These are phyloP conservation scores for Andrena haemorrhoa DNA, from an alignment of 2,888 invertebrate species.

Conservation along the genomic window DNA sequence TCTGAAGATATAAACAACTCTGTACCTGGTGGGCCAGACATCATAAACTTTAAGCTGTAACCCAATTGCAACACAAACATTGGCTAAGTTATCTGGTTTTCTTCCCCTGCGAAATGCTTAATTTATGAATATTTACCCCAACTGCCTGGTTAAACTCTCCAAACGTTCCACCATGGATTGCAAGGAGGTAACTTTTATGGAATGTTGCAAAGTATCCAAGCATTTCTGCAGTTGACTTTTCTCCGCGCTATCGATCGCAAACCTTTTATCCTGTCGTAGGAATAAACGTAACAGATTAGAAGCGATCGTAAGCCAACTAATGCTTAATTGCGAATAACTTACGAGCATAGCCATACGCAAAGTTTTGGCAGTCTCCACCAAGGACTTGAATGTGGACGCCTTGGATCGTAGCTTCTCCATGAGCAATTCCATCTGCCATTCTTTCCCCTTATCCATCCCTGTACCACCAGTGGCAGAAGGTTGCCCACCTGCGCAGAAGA, in stretches of 20 bases:
- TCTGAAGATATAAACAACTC: conserved; percentile 97
- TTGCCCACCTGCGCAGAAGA: conserved; percentile 76
- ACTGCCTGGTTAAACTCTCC: conserved; percentile 95
- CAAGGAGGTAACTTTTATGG: conserved; percentile 96
- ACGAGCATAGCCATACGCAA: conserved; percentile 94
- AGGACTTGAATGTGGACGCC: conserved; percentile 92
- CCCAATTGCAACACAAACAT: conserved; percentile 33
- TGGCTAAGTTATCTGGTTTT: not conserved
- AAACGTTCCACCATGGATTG: conserved; percentile 96
- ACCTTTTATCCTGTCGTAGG: conserved; percentile 92
- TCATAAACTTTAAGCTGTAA: conserved; percentile 93
- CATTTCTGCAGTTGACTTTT: conserved; percentile 95
- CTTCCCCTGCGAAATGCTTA: not conserved
- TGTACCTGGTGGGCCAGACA: conserved; percentile 92
- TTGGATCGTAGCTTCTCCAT: conserved; percentile 97
- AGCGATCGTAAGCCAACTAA: conserved; percentile 61
- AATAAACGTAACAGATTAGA: not conserved
- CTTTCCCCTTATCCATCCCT: conserved; percentile 87
- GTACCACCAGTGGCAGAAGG: conserved; percentile 70
- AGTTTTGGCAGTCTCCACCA: conserved; percentile 94
- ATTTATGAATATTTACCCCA: conserved; percentile 87
- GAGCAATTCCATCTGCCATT: conserved; percentile 93
- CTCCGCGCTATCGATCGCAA: conserved; percentile 94
- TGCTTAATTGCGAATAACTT: conserved; percentile 78
- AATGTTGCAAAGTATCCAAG: conserved; percentile 96